A percentile compares a stretch with the other conserved stretches of the same genome.
Conservation (phyloP, 30 jellyfish, hydroid and myxozoan genomes). For the Pelagia noctiluca region DNA sequence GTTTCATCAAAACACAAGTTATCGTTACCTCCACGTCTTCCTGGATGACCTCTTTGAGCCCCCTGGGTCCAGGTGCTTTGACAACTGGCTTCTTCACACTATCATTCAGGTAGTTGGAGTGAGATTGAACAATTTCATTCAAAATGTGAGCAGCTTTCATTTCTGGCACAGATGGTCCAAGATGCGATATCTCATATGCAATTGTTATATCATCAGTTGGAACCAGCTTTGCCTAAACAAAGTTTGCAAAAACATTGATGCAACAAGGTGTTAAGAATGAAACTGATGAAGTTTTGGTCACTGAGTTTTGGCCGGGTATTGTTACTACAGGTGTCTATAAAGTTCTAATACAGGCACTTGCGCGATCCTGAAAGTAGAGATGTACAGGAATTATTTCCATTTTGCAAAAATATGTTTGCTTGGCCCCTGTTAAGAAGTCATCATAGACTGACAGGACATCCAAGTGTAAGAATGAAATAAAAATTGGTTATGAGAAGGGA, state of each 20-base stretch:
- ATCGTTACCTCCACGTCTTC: constrained; percentile 83
- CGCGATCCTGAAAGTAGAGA: no score
- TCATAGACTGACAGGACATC: no score
- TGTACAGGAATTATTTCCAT: no score
- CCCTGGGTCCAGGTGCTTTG: constrained; percentile 64
- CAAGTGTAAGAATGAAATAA: no score
- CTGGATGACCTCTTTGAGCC: constrained; percentile 79
- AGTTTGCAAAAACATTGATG: neutral
- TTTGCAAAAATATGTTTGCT: no score
- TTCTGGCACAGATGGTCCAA: constrained; percentile 57
- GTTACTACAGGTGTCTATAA: no score
- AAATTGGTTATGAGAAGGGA: no score
- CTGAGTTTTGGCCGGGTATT: no score
- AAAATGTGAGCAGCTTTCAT: constrained; percentile 61
- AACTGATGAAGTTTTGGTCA: neutral
- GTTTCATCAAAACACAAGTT: no score
- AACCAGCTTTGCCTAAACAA: constrained; percentile 85
- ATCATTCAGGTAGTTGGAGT: constrained; percentile 73
- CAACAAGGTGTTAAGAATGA: neutral
- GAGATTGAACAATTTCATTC: constrained; percentile 74
- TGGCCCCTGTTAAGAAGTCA: no score
- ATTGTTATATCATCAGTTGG: constrained; percentile 98
- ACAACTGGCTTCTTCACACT: constrained; percentile 84
- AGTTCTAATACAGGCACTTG: no score
- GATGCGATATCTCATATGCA: constrained; percentile 60